Base-by-base conservation (phyloP, 2,797 vertebrate genomes). In the Sebastes cheni region DNA sequence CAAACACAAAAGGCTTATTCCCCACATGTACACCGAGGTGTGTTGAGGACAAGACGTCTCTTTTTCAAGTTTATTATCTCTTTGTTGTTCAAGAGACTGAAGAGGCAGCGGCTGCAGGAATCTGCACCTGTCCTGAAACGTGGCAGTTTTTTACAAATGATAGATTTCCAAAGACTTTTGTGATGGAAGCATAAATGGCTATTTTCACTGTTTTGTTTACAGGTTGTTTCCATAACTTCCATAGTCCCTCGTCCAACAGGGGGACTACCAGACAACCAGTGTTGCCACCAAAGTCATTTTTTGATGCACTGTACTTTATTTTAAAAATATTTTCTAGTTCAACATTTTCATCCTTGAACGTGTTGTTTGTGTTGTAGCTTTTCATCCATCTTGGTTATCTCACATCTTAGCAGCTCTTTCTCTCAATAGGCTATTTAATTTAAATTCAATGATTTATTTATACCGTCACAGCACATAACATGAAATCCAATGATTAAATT, bases 371-470 rank as follows among this genome's bases (percentile, higher is more conserved):
- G 72, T 83, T 64, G 55, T 78, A 71, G 84, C 74, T 88, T 87
- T 85, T 85, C 80, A 89, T 77, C 71, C 72, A 76, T 91, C 74
- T 29, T 67, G 46, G 42, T 75, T 61, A 83, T 87, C 75, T 90
- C 89, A 89, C 83, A 72, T 86, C 78, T 88, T 88, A 85, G 76
- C 88, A 88, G 88, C 81, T 91, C 67, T 87, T 86, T 86, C 69
- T 91, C 83, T 92, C 62, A 76, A 82, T 88, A 84, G 89, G 68
- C 79, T 93, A 95, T 96, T 95, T 96, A 96, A 96, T 95, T 96
- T 96, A 95, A 95, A 88, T 90, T 75, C 88, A 90, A 75, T 90
- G 84, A 95, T 94, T 95, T 96, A 96, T 96, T 96, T 96, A 96
- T 96, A 93, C 92, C 79, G 87, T 93, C 93, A 93, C 90, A 92